These are phyloP conservation scores for Heliocidaris erythrogramma DNA, from an alignment of 35 echinoderm and acorn worm genomes.

Conservation along the genomic window DNA sequence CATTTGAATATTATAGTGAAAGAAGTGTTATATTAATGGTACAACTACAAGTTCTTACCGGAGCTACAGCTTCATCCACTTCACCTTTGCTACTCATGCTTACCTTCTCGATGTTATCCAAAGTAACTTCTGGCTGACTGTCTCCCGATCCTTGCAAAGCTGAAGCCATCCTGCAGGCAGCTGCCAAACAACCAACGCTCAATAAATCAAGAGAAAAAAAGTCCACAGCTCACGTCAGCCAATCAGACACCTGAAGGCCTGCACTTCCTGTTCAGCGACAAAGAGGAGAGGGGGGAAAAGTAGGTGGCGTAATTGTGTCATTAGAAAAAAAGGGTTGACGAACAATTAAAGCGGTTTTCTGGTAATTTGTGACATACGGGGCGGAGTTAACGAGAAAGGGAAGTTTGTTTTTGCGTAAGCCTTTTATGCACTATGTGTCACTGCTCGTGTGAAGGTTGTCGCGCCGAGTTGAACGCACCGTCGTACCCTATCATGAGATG, in stretches of 20 bases:
- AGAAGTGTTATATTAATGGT: neutral
- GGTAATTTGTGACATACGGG: neutral
- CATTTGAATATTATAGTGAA: neutral
- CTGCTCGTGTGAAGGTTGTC: conserved; percentile 9
- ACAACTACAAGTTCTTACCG: neutral
- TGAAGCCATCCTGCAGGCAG: conserved; percentile 47
- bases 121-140: conserved; percentile 39
- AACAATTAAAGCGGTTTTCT: conserved; percentile 38
- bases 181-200: conserved; percentile 28
- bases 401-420: conserved; percentile 27
- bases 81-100: neutral
- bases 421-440: conserved; percentile 25
- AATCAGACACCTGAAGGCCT: conserved; percentile 37
- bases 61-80: neutral
- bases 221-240: conserved; percentile 6
- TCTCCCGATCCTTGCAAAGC: conserved; percentile 35
- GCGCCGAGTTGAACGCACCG: neutral
- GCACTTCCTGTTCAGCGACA: conserved; percentile 9
- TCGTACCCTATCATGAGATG: conserved; percentile 5
- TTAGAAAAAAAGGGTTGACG: conserved; percentile 16
- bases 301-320: neutral
- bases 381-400: conserved; percentile 45
- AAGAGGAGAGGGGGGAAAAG: neutral
- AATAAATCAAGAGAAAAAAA: neutral
- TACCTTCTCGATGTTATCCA: conserved; percentile 77